Conservation (phyloP, 2,888 invertebrate genomes). For the Coecobrya sp. region DNA sequence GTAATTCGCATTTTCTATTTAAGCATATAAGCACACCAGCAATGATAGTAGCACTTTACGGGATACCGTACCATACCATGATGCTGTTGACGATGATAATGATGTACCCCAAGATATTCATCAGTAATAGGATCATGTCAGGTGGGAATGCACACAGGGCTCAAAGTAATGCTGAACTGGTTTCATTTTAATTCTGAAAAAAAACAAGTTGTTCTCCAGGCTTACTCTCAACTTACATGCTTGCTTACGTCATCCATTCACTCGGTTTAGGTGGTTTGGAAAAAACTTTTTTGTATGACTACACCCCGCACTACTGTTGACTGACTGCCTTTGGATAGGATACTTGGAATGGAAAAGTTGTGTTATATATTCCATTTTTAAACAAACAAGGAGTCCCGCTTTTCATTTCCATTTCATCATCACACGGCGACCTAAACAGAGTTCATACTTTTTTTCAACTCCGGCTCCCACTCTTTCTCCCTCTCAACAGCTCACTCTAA, state of each 20-base stretch:
- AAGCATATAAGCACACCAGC: not conserved
- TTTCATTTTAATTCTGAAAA: conserved; percentile 48
- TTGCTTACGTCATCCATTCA: conserved; percentile 16
- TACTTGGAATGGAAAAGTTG: no score
- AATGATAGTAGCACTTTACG: not conserved
- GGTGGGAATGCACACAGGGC: conserved; percentile 56
- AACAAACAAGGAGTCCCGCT: conserved; percentile 11
- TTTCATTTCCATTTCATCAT: conserved; percentile 74
- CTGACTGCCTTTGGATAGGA: no score
- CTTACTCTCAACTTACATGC: not conserved
- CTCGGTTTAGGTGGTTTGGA: conserved; percentile 19
- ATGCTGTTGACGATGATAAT: conserved; percentile 20
- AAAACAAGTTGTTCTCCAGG: not conserved
- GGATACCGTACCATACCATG: not conserved
- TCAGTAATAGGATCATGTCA: conserved; percentile 53
- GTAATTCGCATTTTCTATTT: conserved; percentile 21
- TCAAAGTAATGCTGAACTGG: conserved; percentile 50
- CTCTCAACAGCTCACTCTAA: not conserved
- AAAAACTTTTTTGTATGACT: conserved; percentile 11
- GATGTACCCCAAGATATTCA: conserved; percentile 47
- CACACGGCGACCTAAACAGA: not conserved
- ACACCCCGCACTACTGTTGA: not conserved
- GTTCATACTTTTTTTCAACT: not conserved
- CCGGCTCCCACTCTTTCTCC: not conserved
- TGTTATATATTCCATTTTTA: not conserved